Base-by-base conservation (phyloP, 2,113 vertebrate species). In the Chaetodon trifascialis region DNA sequence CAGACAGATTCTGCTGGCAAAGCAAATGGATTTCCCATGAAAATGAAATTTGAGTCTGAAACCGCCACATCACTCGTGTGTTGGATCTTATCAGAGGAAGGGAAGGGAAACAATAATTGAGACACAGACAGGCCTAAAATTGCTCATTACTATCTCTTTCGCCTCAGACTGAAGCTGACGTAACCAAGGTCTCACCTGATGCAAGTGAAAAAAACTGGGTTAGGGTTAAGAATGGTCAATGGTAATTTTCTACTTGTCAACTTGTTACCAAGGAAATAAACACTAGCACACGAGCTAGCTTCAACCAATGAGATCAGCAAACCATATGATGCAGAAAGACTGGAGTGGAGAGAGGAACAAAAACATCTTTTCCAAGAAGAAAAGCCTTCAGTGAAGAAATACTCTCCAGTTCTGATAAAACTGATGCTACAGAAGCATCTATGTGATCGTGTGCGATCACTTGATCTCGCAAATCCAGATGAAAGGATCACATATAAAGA, bases 61-160 rank as follows among this genome's bases (percentile, higher is more conserved):
- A 54, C 44, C 73, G 66, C 67, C 85, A 87, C 51, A 80, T 80
- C 75, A 40, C 40, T 14, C 56, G 4, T 30, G 8, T 2, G 65
- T 17, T 56, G 55, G 21, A 80, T 83, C 73, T 79, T 76, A 82
- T 87, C 70, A 55, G 47, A 65, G 67, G 64, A 72, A 60, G 65
- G 59, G 49, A 59, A 70, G 62, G 64, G 63, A 75, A 87, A 86
- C 51, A 67, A 86, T 83, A 42, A 87, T 21, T 65, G 73, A 87
- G 68, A 76, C 56, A 79, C 25, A 70, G 56, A 86, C 69, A 64
- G 65, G 54, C 38, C 47, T 71, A 69, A 86, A 82, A 88, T 80
- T 51, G 46, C 58, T 86, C 70, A 80, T 88, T 69, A 87, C 19
- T 12, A 76, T 38, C 59, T 77, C 69, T 63, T 92, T 89, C 85